These are phyloP conservation scores for Irena cyanogastra DNA, from an alignment of 2,113 vertebrate genomes.

Conservation along the genomic window DNA sequence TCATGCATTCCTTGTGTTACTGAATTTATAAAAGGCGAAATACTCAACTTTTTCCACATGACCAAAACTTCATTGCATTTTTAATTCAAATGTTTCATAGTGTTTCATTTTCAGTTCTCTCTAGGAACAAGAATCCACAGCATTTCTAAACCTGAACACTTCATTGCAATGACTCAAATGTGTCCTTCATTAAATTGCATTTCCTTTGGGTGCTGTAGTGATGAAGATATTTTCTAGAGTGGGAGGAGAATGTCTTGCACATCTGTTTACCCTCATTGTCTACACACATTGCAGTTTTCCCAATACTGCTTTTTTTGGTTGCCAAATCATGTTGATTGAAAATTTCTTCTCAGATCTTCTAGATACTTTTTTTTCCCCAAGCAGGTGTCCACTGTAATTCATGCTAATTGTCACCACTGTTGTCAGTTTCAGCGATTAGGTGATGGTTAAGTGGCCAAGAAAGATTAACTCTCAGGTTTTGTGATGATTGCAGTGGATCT, in stretches of 20 bases:
- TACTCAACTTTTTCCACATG: neutral
- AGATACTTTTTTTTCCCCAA: neutral
- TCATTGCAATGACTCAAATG: neutral
- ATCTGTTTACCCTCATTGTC: neutral
- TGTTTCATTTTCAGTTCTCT: neutral
- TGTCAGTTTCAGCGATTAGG: neutral
- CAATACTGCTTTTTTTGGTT: neutral
- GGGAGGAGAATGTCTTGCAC: neutral
- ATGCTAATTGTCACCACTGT: neutral
- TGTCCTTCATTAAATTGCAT: neutral
- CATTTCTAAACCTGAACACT: neutral
- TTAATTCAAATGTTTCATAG: neutral
- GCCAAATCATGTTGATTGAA: neutral
- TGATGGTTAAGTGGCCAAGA: neutral
- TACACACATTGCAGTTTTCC: neutral
- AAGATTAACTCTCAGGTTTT: neutral
- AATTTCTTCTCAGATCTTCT: neutral
- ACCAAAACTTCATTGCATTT: neutral
- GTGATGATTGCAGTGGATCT: accelerated
- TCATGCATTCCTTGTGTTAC: neutral
- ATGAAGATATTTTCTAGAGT: neutral
- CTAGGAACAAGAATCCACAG: neutral
- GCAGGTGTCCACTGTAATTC: neutral
- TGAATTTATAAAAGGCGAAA: neutral
- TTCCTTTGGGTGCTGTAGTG: neutral